Base-by-base conservation (phyloP, 2,888 invertebrate species). In the Rugalucina vietnamica region DNA sequence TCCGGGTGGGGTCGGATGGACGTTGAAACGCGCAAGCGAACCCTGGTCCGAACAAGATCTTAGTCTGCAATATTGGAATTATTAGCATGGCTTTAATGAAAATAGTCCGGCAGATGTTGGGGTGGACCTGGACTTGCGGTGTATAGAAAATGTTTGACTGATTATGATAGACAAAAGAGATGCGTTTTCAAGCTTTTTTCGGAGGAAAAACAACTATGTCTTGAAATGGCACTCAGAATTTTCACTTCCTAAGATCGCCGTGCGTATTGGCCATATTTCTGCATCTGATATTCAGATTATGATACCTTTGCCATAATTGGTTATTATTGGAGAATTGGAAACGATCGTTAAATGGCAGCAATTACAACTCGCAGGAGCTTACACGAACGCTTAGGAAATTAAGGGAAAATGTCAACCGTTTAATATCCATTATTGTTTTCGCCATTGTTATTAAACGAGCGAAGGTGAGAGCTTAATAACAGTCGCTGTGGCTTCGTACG, bases 351-450 rank as follows among this genome's bases (percentile, higher is more conserved):
- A 85, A 83, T 81, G 82, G 60, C 86, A 82, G 60, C 71, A 79
- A 82, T 82, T 82, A 80, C 71, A 71, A 43, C 72, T 37, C 65
- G 34, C 54, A 43, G 80, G 70, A 69, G 54, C 74, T 50, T 71
- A 75, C 73, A 72, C 74, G 78, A 37, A 39, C 69, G 75, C 71
- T 65, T 80, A 78, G 75, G 80, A 83, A 83, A 81, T 78, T 69
- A 82, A 75, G 36, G 57, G 76, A 43, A 86, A 86, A 86, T 86
- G 82, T 81, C 86, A 86, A 86, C 36, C 69, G 78, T 50, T 72
- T 78, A 82, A 74, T 77, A 76, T 29, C 65, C 32, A 49, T 75
- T 57, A 71, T 72, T 39, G 57, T 78, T 37, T 50, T 50, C 27
- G 75, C 36, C 69, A 65, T 80, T 81, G 75, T 73, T 75, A 78